These are phyloP conservation scores for Diaphora mendica DNA, from an alignment of 2,888 invertebrate species.

Conservation along the genomic window DNA sequence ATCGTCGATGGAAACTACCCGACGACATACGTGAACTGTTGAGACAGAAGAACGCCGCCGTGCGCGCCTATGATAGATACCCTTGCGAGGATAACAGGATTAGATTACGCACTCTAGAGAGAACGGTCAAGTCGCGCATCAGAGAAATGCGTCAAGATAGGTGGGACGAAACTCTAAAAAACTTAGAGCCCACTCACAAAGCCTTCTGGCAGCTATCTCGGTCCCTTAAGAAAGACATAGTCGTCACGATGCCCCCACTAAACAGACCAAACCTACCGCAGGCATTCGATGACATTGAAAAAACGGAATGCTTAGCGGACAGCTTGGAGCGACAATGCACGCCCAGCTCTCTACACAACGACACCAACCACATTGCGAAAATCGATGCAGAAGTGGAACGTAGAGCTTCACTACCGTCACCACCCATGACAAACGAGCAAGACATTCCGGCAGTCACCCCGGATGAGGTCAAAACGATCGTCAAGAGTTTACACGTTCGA, in stretches of 20 bases:
- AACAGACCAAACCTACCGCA: neutral
- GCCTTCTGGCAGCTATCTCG: too few relatives aligned
- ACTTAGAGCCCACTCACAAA: too few relatives aligned
- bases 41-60: too few relatives aligned
- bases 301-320: neutral
- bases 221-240: too few relatives aligned
- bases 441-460: neutral
- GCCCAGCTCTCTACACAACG: neutral
- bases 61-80: too few relatives aligned
- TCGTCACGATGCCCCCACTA: neutral
- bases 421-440: neutral
- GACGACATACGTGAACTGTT: neutral
- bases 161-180: too few relatives aligned
- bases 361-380: neutral
- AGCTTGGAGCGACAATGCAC: neutral
- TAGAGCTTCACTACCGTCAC: neutral
- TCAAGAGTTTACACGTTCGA: too few relatives aligned
- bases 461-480: too few relatives aligned
- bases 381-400: neutral
- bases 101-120: too few relatives aligned
- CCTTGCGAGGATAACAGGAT: too few relatives aligned
- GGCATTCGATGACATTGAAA: neutral
- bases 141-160: too few relatives aligned
- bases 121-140: too few relatives aligned
- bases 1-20: neutral